A percentile compares a stretch with the other conserved stretches of the same genome.
phyloP scores from a whole-genome alignment of 2,113 vertebrate genomes.

The Atherinomorus stipes region DNA sequence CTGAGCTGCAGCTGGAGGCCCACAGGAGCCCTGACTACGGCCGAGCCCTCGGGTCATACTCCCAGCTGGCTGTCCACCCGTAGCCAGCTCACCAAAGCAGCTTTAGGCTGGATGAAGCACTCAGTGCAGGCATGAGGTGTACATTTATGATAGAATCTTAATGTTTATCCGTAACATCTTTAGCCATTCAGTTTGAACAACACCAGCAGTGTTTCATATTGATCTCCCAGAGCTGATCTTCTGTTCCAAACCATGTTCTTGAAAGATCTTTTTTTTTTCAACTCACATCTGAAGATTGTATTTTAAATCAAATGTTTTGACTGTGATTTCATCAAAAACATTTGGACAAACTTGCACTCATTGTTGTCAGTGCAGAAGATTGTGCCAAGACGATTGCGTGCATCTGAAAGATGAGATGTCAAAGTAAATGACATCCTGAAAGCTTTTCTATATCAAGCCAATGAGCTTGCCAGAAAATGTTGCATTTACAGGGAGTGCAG shows the following conservation, averaged over 20 bases:
- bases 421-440: conserved; percentile 8
- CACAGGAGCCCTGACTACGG: conserved; percentile 57
- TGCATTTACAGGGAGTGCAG: too few species aligned
- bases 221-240: neutral
- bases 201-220: neutral
- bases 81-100: conserved; percentile 26
- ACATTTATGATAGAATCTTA: conserved; percentile 60
- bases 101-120: conserved; percentile 63
- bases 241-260: neutral
- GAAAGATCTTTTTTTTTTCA: neutral
- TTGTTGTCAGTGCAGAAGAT: neutral
- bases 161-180: conserved; percentile 47
- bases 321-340: neutral
- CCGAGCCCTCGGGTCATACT: conserved; percentile 62
- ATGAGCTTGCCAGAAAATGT: too few species aligned
- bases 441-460: too few species aligned
- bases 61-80: conserved; percentile 56
- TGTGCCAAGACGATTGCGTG: neutral
- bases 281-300: neutral
- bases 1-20: conserved; percentile 73
- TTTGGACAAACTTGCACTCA: conserved; percentile 28
- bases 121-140: conserved; percentile 71
- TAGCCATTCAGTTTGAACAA: conserved; percentile 13
- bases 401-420: conserved; percentile 1
- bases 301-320: conserved; percentile 7